Base-by-base conservation (phyloP, 1,140 invertebrate genomes). In the Babylonia areolata region DNA sequence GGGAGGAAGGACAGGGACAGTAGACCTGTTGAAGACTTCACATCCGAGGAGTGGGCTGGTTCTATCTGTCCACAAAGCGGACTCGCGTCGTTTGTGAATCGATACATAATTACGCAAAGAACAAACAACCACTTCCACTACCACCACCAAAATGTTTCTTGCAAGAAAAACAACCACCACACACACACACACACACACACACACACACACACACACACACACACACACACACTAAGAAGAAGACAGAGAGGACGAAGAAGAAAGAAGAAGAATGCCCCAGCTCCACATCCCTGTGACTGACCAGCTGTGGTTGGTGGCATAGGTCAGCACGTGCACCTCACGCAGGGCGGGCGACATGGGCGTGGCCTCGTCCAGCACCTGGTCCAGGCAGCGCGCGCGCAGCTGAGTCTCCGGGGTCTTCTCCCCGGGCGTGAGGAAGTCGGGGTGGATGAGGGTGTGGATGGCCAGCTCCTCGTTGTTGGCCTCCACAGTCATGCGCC, bases 301-400 rank as follows among this genome's bases (percentile, higher is more conserved):
- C 85, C 85, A 85, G n/a, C 42, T 64, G 58, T 71, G 35, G 31
- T 85, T 85, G n/a, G 85, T 85, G 42, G 77, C 77, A 58, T 64
- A 80, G n/a, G 85, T 85, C 9, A 85, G 78, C 54, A 85, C 58
- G 78, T 85, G 75, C 37, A 64, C 51, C 51, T 79, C 77, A 33
- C 35, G 58, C 11, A 79, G 54, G 3, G 75, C 42, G 2, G 15
- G 20, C n/a, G 58, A 51, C 35, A 39, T 28, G 40, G 82, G 20
- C 31, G 37, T 78, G 15, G 77, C 28, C n/a, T 54, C 39, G 58
- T 81, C 78, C 31, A 71, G 33, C 54, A 33, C 42, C 37, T n/a
- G 37, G 37, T 78, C 42, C 5, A 64, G 46, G 40, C 75, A 81
- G 39, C 40, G 75, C 12, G 31, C 75, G 20, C 64, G 51, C 58